Evolutionary conservation across 2,113 vertebrate species (phyloP).

Genomic region (Uria aalge): DNA sequence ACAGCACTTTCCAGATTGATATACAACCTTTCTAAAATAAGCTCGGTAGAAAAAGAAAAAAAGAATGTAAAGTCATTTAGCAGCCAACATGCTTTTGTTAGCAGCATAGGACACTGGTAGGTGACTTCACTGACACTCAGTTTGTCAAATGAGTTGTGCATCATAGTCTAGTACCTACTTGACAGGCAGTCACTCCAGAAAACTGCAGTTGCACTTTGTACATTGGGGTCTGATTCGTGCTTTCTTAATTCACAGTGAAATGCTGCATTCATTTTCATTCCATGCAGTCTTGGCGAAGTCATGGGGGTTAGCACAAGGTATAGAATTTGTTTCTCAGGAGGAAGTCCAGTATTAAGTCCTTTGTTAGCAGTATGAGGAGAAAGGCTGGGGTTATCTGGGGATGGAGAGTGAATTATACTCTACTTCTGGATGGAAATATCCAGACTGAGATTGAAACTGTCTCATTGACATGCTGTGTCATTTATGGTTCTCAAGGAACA

Average conservation of each 20-base stretch:
- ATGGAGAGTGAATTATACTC: neutral
- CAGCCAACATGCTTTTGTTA: conserved; percentile 37
- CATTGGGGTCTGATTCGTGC: neutral
- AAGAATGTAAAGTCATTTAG: conserved; percentile 56
- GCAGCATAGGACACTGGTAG: conserved; percentile 27
- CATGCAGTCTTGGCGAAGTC: neutral
- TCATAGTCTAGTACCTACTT: neutral
- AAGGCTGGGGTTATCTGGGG: conserved; percentile 5
- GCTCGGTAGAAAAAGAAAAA: conserved; percentile 17
- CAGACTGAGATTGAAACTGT: conserved; percentile 8
- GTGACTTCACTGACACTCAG: conserved; percentile 33
- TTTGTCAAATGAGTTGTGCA: neutral
- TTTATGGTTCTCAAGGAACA: neutral
- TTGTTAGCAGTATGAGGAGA: neutral
- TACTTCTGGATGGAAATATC: neutral
- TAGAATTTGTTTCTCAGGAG: conserved; percentile 12
- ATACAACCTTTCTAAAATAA: conserved; percentile 69
- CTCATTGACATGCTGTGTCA: conserved; percentile 19
- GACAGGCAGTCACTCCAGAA: neutral
- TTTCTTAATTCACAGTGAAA: neutral
- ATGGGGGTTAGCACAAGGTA: neutral
- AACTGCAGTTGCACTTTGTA: neutral
- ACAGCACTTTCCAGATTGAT: conserved; percentile 66
- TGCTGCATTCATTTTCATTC: neutral
- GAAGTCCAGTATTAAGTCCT: neutral